Conservation (phyloP, 1,140 invertebrate genomes). For the Parasteatoda tepidariorum region DNA sequence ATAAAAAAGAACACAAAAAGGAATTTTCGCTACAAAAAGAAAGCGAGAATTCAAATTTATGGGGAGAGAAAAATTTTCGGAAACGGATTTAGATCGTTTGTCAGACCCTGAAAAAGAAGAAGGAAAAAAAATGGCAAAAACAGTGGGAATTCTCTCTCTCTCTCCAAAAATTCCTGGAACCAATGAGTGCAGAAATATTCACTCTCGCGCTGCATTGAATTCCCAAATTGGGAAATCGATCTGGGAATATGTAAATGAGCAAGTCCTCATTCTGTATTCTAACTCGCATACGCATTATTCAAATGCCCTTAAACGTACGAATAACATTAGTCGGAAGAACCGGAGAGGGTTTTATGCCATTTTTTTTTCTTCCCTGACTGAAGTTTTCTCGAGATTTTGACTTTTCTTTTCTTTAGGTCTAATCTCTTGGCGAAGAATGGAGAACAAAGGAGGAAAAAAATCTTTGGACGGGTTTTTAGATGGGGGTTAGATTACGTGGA, state of each 20-base stretch:
- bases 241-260: conserved; percentile 36
- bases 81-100: conserved; percentile 54
- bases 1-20: neutral
- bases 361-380: neutral
- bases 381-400: neutral
- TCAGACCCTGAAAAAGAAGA: neutral
- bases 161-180: neutral
- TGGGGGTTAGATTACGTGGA: neutral
- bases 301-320: conserved; percentile 56
- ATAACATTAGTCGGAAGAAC: conserved; percentile 43
- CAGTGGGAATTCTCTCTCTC: neutral
- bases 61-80: conserved; percentile 33
- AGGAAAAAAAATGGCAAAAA: neutral
- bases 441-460: neutral
- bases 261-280: conserved; percentile 33
- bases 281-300: conserved; percentile 44
- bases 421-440: no score
- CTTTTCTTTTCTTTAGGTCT: no score
- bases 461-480: neutral
- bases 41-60: conserved; percentile 49
- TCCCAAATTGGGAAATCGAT: conserved; percentile 42
- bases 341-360: neutral
- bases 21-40: neutral
- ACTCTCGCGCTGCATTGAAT: conserved; percentile 10
- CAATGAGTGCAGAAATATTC: conserved; percentile 13